Evolutionary conservation across 1,140 invertebrate genomes (phyloP).

Genomic region (Odontomachus brunneus): DNA sequence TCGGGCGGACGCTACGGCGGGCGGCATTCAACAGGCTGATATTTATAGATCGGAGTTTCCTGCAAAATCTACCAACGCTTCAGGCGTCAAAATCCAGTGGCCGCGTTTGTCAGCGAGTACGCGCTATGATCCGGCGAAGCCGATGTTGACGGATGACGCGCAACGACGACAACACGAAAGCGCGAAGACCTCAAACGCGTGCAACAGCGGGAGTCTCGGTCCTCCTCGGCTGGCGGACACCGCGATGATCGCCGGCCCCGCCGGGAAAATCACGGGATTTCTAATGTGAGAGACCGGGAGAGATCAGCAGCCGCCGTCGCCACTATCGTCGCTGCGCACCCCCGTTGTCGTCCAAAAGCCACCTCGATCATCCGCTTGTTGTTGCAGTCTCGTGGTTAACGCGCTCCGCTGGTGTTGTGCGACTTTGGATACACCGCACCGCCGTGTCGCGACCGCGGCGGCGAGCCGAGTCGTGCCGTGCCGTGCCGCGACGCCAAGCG

Average conservation of each 20-base stretch:
- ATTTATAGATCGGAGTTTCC: conserved; percentile 82
- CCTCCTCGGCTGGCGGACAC: too few species aligned
- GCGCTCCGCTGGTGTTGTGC: neutral
- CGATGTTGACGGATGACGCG: conserved; percentile 6
- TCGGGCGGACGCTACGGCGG: conserved; percentile 71
- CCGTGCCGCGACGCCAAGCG: too few species aligned
- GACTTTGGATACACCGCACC: neutral
- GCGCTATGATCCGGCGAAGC: conserved; percentile 36
- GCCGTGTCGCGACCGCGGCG: too few species aligned
- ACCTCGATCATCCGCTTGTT: neutral
- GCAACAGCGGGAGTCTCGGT: neutral
- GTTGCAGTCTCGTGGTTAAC: neutral
- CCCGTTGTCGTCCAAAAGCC: neutral
- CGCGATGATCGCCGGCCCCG: neutral
- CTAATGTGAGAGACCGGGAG: conserved; percentile 23
- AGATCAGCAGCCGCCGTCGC: neutral
- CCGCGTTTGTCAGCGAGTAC: conserved; percentile 59
- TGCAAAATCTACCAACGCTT: conserved; percentile 75
- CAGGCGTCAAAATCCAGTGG: conserved; percentile 77
- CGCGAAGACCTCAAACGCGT: neutral
- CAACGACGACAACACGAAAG: neutral
- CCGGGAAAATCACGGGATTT: conserved; percentile 39
- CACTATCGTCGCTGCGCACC: neutral
- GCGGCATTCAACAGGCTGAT: conserved; percentile 79
- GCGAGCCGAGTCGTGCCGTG: too few species aligned